Base-by-base conservation (phyloP, 23 tunicate genomes). In the Halocynthia roretzi region DNA sequence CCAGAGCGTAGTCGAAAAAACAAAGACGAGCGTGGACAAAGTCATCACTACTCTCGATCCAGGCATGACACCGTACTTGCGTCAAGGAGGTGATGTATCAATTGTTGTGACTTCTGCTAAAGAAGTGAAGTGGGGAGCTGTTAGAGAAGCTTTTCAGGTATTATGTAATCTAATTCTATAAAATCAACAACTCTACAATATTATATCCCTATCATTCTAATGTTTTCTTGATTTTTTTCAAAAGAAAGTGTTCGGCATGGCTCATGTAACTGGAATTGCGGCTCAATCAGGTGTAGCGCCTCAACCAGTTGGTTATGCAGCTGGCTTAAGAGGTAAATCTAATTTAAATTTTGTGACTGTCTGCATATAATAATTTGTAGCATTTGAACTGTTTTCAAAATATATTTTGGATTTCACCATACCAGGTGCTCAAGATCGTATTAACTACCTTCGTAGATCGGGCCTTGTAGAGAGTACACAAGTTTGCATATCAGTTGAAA, bases 251-350 rank as follows among this genome's bases (percentile, higher is more conserved):
- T 92, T 92, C 60, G 98, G 98, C 22, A 56, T 79, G 53, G 98
- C 92, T 31, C 75, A 82, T 23, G 87, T 86, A 9, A 64, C 19
- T 7, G 98, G 98, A 7, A 62, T 92, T 9, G 66, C 85, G 7
- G 79, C 98, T 20, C 92, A 86, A 53, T 69, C 91, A 8, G 89
- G 84, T 50, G 75, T 82, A 9, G 98, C 98, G 12, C 80, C 92
- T 6, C 98, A 92, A 56, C 98, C 98, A 17, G 98, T 92, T 82
- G 98, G 98, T 6, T 92, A 92, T 63, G 44, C 85, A 12, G 86
- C 98, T 14, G 98, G 92, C 18, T 22, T 86, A 2, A 92, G 78
- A 74, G 78, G 78, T 74, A 17, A 18, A 48, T 14, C 5, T 58
- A 58, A 1, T 58, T 58, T 15, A 58, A 0, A 15, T 60, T 1